These are phyloP conservation scores for Perca fluviatilis DNA, from an alignment of 2,113 vertebrate species.

Conservation along the genomic window DNA sequence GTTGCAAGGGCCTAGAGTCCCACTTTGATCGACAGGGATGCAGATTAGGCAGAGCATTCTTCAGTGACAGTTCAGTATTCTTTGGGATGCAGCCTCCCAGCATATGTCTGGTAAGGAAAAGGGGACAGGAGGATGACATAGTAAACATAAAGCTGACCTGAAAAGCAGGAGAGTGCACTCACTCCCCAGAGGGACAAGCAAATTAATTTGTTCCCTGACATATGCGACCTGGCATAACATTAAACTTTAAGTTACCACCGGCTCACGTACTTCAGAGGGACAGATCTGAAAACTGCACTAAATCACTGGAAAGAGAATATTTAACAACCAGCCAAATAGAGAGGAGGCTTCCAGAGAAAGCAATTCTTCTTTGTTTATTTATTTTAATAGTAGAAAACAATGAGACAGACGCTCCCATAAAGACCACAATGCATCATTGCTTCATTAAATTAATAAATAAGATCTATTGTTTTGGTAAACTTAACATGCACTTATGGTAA, in stretches of 20 bases:
- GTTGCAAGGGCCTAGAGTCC: constrained; percentile 35
- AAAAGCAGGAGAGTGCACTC: constrained; percentile 27
- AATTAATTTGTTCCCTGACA: constrained; percentile 28
- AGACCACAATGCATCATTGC: background rate
- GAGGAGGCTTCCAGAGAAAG: background rate
- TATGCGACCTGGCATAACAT: constrained; percentile 26
- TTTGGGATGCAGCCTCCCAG: constrained; percentile 39
- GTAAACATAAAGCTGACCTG: constrained; percentile 29
- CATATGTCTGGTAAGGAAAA: constrained; percentile 36
- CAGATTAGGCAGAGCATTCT: constrained; percentile 56
- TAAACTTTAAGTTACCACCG: background rate
- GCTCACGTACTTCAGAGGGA: constrained; percentile 14
- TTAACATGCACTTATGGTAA: background rate
- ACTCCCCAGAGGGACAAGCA: constrained; percentile 41
- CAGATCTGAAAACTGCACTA: background rate
- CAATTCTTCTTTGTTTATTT: constrained; percentile 5
- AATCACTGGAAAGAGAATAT: constrained; percentile 21
- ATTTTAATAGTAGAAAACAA: constrained; percentile 12
- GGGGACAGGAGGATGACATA: constrained; percentile 37
- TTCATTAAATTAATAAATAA: constrained; percentile 1
- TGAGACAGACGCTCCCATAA: background rate
- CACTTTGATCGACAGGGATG: constrained; percentile 57
- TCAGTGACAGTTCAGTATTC: constrained; percentile 46
- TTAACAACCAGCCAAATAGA: constrained; percentile 4
- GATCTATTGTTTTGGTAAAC: background rate